phyloP scores from a whole-genome alignment of 2,888 invertebrate genomes.

The Homarus gammarus region DNA sequence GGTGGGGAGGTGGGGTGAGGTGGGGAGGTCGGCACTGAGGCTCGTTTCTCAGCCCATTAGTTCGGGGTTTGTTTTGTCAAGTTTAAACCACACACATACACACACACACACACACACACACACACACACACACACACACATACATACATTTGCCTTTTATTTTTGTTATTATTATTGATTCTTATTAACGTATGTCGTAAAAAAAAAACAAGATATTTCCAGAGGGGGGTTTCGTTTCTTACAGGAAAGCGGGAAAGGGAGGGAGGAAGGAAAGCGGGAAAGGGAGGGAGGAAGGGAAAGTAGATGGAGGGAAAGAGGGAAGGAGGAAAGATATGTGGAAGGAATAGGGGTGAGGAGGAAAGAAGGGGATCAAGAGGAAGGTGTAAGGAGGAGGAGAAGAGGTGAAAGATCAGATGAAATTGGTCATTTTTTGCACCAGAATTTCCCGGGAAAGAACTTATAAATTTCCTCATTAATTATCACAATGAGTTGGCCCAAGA shows the following conservation, averaged over 20 bases:
- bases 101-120: slow-evolving; percentile 3
- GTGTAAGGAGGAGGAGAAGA: background rate
- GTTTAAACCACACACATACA: background rate
- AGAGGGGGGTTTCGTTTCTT: background rate
- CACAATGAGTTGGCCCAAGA: too few relatives aligned
- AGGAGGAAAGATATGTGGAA: too few relatives aligned
- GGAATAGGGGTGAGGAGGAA: too few relatives aligned
- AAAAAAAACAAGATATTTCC: background rate
- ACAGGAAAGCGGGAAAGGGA: background rate
- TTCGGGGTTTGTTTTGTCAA: background rate
- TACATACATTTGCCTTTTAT: background rate
- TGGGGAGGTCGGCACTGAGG: too few relatives aligned
- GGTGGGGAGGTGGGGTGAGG: too few relatives aligned
- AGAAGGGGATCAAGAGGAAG: too few relatives aligned
- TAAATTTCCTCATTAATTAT: too few relatives aligned
- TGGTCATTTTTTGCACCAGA: too few relatives aligned
- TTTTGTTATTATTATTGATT: background rate
- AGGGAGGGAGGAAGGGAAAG: too few relatives aligned
- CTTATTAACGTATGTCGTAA: too few relatives aligned
- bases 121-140: background rate
- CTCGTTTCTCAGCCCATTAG: background rate
- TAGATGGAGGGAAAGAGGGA: slow-evolving; percentile 26
- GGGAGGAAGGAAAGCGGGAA: background rate
- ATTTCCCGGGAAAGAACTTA: too few relatives aligned
- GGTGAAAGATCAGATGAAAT: too few relatives aligned